Evolutionary conservation across 2,797 vertebrate genomes (phyloP).

Genomic region (Lutjanus campechanus): DNA sequence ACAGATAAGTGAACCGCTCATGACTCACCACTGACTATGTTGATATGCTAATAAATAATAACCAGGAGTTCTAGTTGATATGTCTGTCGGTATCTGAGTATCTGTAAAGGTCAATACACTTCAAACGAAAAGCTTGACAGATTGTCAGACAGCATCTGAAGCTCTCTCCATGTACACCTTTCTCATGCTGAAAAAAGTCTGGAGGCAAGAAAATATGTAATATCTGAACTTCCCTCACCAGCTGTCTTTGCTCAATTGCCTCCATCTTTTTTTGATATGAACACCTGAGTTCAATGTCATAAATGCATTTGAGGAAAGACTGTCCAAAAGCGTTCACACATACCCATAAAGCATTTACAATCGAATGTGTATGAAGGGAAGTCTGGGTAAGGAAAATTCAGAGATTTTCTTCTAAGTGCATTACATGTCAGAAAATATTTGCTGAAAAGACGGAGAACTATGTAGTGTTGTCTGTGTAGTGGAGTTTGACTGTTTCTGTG

Average conservation of each 20-base stretch:
- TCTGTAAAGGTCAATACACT: background rate
- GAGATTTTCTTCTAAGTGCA: too few species aligned
- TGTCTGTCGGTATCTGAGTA: background rate
- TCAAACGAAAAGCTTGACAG: slow-evolving; percentile 13
- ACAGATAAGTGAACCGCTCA: background rate
- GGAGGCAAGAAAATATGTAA: background rate
- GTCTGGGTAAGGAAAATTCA: too few species aligned
- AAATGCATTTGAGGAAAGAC: slow-evolving; percentile 8
- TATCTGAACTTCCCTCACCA: background rate
- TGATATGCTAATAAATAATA: slow-evolving; percentile 11
- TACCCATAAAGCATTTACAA: background rate
- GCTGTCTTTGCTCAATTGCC: background rate
- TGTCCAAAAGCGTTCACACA: background rate
- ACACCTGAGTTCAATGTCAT: background rate
- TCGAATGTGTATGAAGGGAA: background rate
- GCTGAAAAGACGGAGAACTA: too few species aligned
- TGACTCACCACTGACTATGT: slow-evolving; percentile 12
- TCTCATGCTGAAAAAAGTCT: background rate
- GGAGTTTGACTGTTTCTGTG: too few species aligned
- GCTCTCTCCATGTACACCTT: background rate
- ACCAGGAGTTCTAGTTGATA: background rate
- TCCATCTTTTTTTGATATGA: background rate
- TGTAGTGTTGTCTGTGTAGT: too few species aligned
- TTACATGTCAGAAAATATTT: too few species aligned
- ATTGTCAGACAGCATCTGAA: background rate